Evolutionary conservation across 1,140 invertebrate species (phyloP).

Genomic region (Hyles vespertilio): DNA sequence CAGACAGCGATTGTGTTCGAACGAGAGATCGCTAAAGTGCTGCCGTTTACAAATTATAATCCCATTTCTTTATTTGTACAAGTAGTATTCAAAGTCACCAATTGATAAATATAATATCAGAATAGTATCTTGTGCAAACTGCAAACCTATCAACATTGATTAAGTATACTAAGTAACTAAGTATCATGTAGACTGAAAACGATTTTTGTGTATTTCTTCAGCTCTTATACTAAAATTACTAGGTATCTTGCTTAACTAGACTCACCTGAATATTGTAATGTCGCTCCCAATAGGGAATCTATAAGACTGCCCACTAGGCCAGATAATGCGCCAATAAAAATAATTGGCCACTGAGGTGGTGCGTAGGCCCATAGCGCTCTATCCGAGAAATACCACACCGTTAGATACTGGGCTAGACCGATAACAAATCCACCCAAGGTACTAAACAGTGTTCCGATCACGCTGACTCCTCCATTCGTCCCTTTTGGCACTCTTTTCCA

Average conservation of each 20-base stretch:
- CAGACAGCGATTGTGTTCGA: too few species aligned
- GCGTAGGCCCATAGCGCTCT: constrained; percentile 76
- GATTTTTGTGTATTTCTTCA: too few species aligned
- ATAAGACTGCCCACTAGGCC: constrained; percentile 89
- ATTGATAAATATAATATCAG: too few species aligned
- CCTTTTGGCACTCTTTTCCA: constrained; percentile 86
- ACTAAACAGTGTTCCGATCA: constrained; percentile 84
- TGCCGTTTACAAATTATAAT: too few species aligned
- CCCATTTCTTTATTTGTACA: too few species aligned
- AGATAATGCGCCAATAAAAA: constrained; percentile 82
- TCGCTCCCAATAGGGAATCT: constrained; percentile 91
- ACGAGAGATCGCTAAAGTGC: too few species aligned
- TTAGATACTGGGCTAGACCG: constrained; percentile 85
- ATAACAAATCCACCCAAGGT: constrained; percentile 84
- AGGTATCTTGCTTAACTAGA: not conserved
- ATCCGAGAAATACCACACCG: constrained; percentile 81
- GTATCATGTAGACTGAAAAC: too few species aligned
- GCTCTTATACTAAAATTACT: too few species aligned
- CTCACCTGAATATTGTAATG: constrained; percentile 90
- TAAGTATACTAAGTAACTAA: too few species aligned
- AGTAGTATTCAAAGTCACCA: too few species aligned
- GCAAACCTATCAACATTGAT: too few species aligned
- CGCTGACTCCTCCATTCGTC: constrained; percentile 89
- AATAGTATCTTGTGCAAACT: too few species aligned
- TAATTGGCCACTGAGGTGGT: constrained; percentile 89